A percentile compares a stretch with the other conserved stretches of the same genome.
phyloP scores from a whole-genome alignment of 2,113 vertebrate genomes.

The Rhodinocichla rosea region DNA sequence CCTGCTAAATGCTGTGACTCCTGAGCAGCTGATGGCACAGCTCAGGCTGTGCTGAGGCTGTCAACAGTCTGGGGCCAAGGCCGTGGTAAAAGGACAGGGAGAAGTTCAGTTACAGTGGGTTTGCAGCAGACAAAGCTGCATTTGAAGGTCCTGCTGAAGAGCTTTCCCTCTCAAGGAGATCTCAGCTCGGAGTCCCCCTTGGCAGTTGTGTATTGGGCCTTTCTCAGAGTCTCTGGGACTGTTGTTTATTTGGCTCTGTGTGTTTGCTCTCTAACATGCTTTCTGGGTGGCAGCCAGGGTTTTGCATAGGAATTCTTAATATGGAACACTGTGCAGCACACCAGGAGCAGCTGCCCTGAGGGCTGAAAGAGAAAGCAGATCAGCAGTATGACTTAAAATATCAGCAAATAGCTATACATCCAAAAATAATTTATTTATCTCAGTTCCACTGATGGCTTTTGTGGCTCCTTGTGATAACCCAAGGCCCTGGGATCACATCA shows the following conservation, averaged over 20 bases:
- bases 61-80: not conserved
- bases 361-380: slow-evolving; percentile 4
- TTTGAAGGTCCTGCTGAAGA: not conserved
- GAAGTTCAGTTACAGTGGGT: not conserved
- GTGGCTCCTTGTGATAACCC: not conserved
- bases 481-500: not conserved
- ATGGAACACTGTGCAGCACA: not conserved
- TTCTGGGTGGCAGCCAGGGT: not conserved
- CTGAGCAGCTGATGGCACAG: not conserved
- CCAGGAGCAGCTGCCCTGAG: not conserved
- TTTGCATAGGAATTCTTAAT: slow-evolving; percentile 26
- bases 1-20: not conserved
- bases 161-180: not conserved
- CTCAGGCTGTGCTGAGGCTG: not conserved
- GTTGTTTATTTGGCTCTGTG: not conserved
- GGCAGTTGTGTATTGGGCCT: not conserved
- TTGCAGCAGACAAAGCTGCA: not conserved
- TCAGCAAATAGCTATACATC: not conserved
- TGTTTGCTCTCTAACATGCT: not conserved
- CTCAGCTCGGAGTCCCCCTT: not conserved
- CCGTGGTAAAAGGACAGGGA: not conserved
- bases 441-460: not conserved
- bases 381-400: not conserved
- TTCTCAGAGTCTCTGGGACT: not conserved
- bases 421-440: not conserved